Evolutionary conservation across 2,113 vertebrate genomes (phyloP).

Genomic region (Numida meleagris): DNA sequence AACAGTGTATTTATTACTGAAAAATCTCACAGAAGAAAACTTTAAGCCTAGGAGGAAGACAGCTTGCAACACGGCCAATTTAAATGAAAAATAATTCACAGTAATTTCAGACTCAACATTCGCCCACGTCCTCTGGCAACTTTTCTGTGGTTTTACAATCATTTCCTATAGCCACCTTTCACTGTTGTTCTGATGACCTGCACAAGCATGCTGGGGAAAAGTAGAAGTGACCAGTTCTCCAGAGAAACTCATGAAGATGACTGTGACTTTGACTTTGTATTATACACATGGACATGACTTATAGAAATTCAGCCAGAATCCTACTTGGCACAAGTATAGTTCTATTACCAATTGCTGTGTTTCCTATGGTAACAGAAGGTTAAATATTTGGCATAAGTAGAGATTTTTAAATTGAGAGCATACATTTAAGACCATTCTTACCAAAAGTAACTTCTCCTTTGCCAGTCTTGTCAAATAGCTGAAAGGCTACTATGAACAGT

Average conservation of each 20-base stretch:
- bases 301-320: background rate
- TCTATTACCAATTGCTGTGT: background rate
- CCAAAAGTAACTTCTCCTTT: slow-evolving; percentile 88
- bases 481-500: slow-evolving; percentile 88
- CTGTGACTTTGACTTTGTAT: background rate
- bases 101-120: slow-evolving; percentile 9
- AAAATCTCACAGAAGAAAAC: background rate
- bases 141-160: background rate
- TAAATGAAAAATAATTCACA: slow-evolving; percentile 29
- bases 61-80: slow-evolving; percentile 15
- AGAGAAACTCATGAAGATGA: background rate
- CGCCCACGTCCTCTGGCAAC: background rate
- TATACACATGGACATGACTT: background rate
- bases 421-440: slow-evolving; percentile 69
- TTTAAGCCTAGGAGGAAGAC: background rate
- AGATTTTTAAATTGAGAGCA: background rate
- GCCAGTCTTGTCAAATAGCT: slow-evolving; percentile 90
- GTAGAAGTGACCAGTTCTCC: background rate
- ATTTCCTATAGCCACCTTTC: background rate
- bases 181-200: background rate
- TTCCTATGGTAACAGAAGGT: background rate
- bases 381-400: background rate
- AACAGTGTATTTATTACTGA: background rate
- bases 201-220: background rate
- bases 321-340: background rate